phyloP scores from a whole-genome alignment of 2,797 vertebrate genomes.

The Phyllotis vaccarum region DNA sequence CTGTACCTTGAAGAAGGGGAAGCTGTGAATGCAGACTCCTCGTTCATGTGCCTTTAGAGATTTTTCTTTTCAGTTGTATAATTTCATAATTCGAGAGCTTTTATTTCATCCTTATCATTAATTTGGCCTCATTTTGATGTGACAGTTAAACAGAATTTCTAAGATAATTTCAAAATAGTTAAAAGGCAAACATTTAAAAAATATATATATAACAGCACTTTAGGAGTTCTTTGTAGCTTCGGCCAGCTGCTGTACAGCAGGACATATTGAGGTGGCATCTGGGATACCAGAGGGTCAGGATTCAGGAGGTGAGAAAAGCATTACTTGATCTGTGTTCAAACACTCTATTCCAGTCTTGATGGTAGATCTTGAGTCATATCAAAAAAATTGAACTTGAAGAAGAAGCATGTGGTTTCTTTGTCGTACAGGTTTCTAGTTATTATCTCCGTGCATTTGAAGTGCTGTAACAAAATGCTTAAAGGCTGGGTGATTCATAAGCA shows the following conservation, averaged over 20 bases:
- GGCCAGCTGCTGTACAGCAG: neutral
- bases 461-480: neutral
- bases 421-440: conserved; percentile 60
- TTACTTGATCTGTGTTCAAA: conserved; percentile 72
- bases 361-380: neutral
- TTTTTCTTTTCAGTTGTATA: conserved; percentile 80
- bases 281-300: conserved; percentile 14
- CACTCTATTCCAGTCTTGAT: neutral
- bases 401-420: conserved; percentile 66
- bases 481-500: neutral
- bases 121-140: conserved; percentile 59
- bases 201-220: conserved; percentile 52
- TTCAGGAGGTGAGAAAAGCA: conserved; percentile 35
- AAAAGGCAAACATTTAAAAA: conserved; percentile 39
- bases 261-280: neutral
- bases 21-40: conserved; percentile 80
- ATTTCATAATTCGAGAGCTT: conserved; percentile 68
- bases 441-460: neutral
- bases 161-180: conserved; percentile 62
- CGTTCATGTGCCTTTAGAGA: conserved; percentile 77
- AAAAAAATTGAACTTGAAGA: conserved; percentile 21
- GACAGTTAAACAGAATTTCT: conserved; percentile 8
- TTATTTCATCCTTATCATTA: conserved; percentile 61
- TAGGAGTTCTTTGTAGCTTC: conserved; percentile 61
- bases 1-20: conserved; percentile 86